phyloP scores from a whole-genome alignment of 1,140 invertebrate species.

The Panonychus citri region DNA sequence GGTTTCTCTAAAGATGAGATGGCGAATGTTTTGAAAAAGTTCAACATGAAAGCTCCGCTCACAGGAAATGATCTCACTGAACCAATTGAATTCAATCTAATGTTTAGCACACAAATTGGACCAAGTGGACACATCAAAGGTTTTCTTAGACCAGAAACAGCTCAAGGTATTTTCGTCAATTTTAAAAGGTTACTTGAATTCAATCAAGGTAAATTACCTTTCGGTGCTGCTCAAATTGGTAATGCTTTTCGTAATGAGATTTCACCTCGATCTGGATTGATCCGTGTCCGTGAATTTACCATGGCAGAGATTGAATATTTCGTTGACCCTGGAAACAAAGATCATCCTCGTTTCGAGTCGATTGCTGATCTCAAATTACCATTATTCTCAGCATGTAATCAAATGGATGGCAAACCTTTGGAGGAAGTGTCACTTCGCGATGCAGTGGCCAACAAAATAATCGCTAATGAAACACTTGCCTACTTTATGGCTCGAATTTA shows the following conservation, averaged over 20 bases:
- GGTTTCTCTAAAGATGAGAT: conserved; percentile 73
- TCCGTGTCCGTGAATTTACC: conserved; percentile 87
- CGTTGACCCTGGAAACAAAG: conserved; percentile 70
- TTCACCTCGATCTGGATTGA: conserved; percentile 82
- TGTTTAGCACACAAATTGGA: conserved; percentile 93
- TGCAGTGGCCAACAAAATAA: conserved; percentile 48
- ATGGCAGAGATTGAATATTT: conserved; percentile 99
- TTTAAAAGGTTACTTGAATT: conserved; percentile 90
- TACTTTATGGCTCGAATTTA: conserved; percentile 96
- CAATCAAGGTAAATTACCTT: conserved; percentile 85
- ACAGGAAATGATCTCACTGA: conserved; percentile 82
- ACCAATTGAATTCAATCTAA: conserved; percentile 92
- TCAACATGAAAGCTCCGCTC: conserved; percentile 75
- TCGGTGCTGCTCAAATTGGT: conserved; percentile 92
- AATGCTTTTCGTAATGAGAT: conserved; percentile 98
- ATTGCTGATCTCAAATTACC: conserved; percentile 46
- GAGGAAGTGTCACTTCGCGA: conserved; percentile 43
- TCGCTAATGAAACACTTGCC: conserved; percentile 88
- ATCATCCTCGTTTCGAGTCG: conserved; percentile 66
- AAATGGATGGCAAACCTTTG: conserved; percentile 63
- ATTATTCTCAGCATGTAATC: conserved; percentile 82
- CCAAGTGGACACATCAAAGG: conserved; percentile 82
- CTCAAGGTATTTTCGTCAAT: conserved; percentile 98
- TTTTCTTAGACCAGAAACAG: conserved; percentile 86
- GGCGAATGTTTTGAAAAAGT: conserved; percentile 53